Base-by-base conservation (phyloP, 2,888 invertebrate species). In the Lepidonotus clava region DNA sequence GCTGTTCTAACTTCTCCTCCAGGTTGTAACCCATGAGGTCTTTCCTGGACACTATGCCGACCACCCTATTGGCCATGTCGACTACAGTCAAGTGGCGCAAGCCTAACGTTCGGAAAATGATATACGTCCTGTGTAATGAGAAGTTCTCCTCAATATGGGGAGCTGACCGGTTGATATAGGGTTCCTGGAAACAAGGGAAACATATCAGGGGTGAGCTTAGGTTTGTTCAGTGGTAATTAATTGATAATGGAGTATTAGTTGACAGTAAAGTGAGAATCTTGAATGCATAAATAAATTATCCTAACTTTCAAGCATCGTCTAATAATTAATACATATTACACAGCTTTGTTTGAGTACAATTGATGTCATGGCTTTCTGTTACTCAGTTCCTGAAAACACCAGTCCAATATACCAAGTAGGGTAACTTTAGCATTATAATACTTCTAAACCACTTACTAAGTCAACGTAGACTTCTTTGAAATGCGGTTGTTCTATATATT, bases 1-100 rank as follows among this genome's bases (percentile, higher is more conserved):
- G 87, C 28, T 87, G 84, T 14, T 91, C 89, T n/a, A 94, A 89
- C 32, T 86, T 86, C 83, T 88, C 86, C 85, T 86, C 86, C 61
- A 86, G 61, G 66, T 46, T 66, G 53, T 76, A 86, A 18, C 86
- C 86, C 86, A 86, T 86, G 21, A 86, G 41, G 41, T 92, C 92
- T 86, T 92, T 92, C n/a, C 92, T 87, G 6, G 92, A 91, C 6
- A 92, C 87, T 1, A 92, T 91, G 32, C 92, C 92, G n/a, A 90
- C 89, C 5, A 92, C 91, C 86, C 90, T 88, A 86, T 92, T 92
- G 8, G 87, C 86, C 46, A 89, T 87, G 84, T 92, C 91, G 5
- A 90, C 90, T 0, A 92, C 90, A 21, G 90, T 88, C 83, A 92
- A 88, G 84, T 92, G 92, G n/a, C 92, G 91, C 2, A 92, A 87